These are phyloP conservation scores for Pocillopora grandis DNA, from an alignment of 92 coral and sea anemone species.

Conservation along the genomic window DNA sequence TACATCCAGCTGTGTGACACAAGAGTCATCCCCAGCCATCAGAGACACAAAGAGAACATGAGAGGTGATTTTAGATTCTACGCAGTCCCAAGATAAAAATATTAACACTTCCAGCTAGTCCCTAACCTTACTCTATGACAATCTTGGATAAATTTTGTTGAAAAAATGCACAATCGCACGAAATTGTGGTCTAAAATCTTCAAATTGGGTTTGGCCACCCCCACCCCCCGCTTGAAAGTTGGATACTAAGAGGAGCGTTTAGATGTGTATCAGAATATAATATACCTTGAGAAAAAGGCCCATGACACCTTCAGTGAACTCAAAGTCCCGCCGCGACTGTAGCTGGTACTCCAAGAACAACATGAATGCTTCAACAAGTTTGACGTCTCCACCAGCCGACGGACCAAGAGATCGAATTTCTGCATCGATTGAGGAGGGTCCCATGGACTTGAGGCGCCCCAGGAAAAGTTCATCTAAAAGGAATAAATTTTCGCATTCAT, in stretches of 20 bases:
- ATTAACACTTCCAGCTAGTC: no score
- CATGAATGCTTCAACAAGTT: constrained; percentile 80
- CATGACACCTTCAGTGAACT: constrained; percentile 86
- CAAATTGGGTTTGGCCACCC: no score
- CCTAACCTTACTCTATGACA: no score
- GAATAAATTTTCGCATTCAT: no score
- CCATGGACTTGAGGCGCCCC: constrained; percentile 71
- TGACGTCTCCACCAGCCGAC: constrained; percentile 84
- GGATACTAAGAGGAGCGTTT: neutral
- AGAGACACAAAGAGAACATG: no score
- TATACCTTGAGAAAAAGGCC: constrained; percentile 89
- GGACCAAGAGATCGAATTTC: constrained; percentile 89
- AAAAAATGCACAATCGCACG: no score
- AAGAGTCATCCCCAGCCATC: no score
- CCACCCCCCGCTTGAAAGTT: neutral
- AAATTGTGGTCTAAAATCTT: no score
- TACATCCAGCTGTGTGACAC: no score
- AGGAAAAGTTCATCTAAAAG: constrained; percentile 73
- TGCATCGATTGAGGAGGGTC: constrained; percentile 92
- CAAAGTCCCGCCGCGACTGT: constrained; percentile 79
- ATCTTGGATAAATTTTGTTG: no score
- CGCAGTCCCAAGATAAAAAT: no score
- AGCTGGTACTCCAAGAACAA: constrained; percentile 78
- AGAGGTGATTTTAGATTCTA: no score
- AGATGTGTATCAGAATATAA: neutral